phyloP scores from a whole-genome alignment of 1,140 invertebrate genomes.

The Hetaerina americana region DNA sequence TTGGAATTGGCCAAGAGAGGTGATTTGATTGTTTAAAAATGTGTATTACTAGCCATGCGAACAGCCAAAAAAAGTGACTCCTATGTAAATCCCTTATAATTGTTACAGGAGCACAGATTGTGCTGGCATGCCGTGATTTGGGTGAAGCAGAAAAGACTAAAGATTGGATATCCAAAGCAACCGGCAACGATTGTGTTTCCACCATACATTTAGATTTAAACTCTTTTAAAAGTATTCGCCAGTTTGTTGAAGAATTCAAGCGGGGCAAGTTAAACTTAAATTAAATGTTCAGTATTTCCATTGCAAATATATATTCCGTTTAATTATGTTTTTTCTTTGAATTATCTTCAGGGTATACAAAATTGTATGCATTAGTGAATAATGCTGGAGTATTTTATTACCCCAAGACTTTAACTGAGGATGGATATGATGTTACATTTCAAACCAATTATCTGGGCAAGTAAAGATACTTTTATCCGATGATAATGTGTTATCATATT shows the following conservation, averaged over 20 bases:
- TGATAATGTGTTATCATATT: too few species aligned
- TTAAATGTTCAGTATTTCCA: constrained; percentile 2
- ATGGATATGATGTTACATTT: constrained; percentile 43
- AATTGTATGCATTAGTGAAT: constrained; percentile 37
- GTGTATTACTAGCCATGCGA: background rate
- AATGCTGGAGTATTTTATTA: constrained; percentile 47
- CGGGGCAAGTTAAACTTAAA: constrained; percentile 15
- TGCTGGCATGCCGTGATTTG: constrained; percentile 37
- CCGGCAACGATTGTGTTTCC: constrained; percentile 23
- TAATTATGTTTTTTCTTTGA: background rate
- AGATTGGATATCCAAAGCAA: constrained; percentile 25
- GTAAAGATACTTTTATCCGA: too few species aligned
- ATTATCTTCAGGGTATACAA: constrained; percentile 4
- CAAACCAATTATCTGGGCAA: constrained; percentile 46
- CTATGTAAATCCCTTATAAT: constrained; percentile 5
- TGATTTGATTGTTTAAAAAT: background rate
- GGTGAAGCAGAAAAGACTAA: constrained; percentile 30
- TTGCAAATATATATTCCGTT: constrained; percentile 7
- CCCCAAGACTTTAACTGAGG: constrained; percentile 35
- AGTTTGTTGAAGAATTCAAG: constrained; percentile 23
- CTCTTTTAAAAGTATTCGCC: constrained; percentile 22
- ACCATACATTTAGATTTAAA: constrained; percentile 24
- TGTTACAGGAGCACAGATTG: constrained; percentile 31
- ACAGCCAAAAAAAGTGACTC: background rate
- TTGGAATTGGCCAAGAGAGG: constrained; percentile 30